Conservation (phyloP, 2,797 vertebrate genomes). For the Octomys mimax region DNA sequence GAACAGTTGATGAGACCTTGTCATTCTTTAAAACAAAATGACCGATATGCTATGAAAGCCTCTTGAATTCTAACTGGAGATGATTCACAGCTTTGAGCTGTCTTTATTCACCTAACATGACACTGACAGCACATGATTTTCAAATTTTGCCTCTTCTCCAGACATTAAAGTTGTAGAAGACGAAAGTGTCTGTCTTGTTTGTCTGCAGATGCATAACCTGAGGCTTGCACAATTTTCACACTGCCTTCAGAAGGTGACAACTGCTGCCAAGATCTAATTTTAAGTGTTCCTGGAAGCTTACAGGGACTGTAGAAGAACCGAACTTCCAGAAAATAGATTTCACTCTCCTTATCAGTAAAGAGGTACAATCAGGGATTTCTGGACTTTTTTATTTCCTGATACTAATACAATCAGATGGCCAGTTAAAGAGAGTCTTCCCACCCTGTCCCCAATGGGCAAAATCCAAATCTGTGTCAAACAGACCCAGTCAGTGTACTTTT, state of each 20-base stretch:
- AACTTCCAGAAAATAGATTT: background rate
- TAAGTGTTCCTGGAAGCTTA: slow-evolving; percentile 14
- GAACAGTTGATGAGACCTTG: background rate
- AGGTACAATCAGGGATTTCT: background rate
- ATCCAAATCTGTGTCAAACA: background rate
- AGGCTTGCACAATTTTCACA: background rate
- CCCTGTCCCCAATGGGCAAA: background rate
- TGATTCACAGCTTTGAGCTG: background rate
- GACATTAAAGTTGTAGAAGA: background rate
- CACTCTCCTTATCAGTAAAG: background rate
- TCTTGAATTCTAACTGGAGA: background rate
- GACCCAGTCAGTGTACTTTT: background rate
- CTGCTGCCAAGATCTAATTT: background rate
- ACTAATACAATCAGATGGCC: background rate
- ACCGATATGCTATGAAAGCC: background rate
- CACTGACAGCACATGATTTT: background rate
- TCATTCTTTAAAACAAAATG: background rate
- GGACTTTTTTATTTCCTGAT: background rate
- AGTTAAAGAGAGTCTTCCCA: background rate
- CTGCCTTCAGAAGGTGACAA: background rate
- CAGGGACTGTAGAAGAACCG: slow-evolving; percentile 18
- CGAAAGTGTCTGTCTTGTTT: background rate
- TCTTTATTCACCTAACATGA: background rate
- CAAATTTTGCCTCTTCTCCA: background rate
- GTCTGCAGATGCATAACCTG: background rate